Evolutionary conservation across 2,113 vertebrate species (phyloP).

Genomic region (Aldabrachelys gigantea): DNA sequence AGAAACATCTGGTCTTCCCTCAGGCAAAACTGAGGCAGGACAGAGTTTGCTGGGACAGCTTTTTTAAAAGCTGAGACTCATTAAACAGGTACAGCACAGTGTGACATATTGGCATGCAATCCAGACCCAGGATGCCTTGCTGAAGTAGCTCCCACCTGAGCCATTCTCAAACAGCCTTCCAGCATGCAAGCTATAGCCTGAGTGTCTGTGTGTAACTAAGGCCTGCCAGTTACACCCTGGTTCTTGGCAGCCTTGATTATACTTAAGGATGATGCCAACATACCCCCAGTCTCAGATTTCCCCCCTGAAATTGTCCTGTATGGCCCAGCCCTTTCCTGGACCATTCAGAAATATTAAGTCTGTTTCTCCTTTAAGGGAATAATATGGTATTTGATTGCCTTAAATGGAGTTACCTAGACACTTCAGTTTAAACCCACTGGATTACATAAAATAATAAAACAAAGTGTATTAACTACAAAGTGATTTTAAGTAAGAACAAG

Average conservation of each 20-base stretch:
- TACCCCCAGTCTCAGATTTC: background rate
- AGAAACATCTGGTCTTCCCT: background rate
- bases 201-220: background rate
- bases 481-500: background rate
- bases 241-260: background rate
- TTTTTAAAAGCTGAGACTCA: background rate
- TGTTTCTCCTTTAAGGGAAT: no score
- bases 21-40: accelerated
- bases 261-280: background rate
- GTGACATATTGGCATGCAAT: background rate
- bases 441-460: background rate
- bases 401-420: background rate
- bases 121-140: background rate
- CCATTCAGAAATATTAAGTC: background rate
- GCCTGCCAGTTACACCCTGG: no score
- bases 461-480: background rate
- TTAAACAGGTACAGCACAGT: background rate
- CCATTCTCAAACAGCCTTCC: background rate
- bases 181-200: background rate
- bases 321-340: background rate
- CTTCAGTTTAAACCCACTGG: background rate
- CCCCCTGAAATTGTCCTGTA: background rate
- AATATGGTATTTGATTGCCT: background rate
- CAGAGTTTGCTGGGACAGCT: background rate
- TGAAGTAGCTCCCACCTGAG: background rate